Evolutionary conservation across 1,140 invertebrate species (phyloP).

Genomic region (Drosophila murphyi): DNA sequence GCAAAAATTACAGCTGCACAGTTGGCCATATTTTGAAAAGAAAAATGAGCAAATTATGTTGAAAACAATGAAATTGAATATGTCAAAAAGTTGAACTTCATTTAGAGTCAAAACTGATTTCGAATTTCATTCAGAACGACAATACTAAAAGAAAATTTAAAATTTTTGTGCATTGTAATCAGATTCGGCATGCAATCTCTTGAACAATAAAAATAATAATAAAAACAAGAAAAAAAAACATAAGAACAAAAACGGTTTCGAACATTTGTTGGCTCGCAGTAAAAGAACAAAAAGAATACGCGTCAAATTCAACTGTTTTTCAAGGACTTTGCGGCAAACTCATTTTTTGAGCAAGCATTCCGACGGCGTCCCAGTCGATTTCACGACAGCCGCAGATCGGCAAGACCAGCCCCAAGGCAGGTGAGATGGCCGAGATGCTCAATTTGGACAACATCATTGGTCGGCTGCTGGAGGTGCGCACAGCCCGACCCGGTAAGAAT

Average conservation of each 20-base stretch:
- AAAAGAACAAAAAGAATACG: no score
- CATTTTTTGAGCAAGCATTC: conserved; percentile 1
- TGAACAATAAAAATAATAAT: no score
- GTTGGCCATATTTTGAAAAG: no score
- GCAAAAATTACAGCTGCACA: no score
- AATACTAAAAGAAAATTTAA: not conserved
- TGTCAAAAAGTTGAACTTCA: no score
- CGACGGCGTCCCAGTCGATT: conserved; percentile 41
- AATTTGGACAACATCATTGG: conserved; percentile 63
- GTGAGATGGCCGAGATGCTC: conserved; percentile 52
- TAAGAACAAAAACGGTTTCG: no score
- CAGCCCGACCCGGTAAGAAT: conserved; percentile 97
- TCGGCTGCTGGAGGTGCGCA: conserved; percentile 87
- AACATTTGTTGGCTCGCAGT: no score
- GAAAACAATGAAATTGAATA: no score
- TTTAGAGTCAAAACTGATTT: not conserved
- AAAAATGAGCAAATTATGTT: no score
- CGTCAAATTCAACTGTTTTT: no score
- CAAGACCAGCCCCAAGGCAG: conserved; percentile 23
- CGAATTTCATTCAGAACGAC: not conserved
- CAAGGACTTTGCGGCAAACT: no score
- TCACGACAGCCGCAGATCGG: conserved; percentile 13
- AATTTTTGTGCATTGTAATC: not conserved
- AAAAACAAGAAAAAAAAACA: no score
- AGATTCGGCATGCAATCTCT: not conserved